A percentile compares a stretch with the other conserved stretches of the same genome.
Conservation (phyloP, 2,797 vertebrate genomes). For the Gymnocypris eckloni region DNA sequence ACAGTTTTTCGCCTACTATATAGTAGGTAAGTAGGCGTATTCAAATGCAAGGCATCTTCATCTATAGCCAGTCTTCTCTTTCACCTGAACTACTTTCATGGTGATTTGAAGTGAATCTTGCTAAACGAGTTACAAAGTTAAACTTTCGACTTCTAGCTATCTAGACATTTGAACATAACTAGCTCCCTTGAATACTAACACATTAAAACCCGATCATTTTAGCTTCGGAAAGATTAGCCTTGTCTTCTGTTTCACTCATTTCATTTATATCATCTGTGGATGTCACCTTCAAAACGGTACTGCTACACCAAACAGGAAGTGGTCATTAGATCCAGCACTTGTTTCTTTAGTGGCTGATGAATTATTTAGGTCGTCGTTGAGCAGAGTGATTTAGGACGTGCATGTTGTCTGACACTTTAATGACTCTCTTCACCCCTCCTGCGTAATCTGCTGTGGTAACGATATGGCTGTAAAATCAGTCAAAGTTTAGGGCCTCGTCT, state of each 20-base stretch:
- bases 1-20: not conserved
- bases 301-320: constrained; percentile 16
- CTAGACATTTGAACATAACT: not conserved
- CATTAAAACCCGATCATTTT: not conserved
- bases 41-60: not conserved
- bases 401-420: constrained; percentile 73
- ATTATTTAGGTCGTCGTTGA: constrained; percentile 58
- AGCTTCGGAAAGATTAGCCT: not conserved
- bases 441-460: constrained; percentile 72
- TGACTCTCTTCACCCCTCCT: constrained; percentile 67
- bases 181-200: not conserved
- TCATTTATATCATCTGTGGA: not conserved
- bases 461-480: constrained; percentile 70
- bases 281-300: constrained; percentile 39
- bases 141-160: not conserved
- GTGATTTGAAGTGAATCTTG: not conserved
- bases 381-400: constrained; percentile 74
- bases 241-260: constrained; percentile 1
- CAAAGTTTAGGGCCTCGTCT: constrained; percentile 56
- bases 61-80: not conserved
- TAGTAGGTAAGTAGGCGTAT: not conserved
- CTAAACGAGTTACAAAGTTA: not conserved
- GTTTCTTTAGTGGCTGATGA: constrained; percentile 71
- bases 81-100: not conserved
- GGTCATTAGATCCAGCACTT: constrained; percentile 46